A percentile compares a stretch with the other conserved stretches of the same genome.
Evolutionary conservation across 1,140 invertebrate genomes (phyloP).

Genomic region (Dreissena rostriformis): DNA sequence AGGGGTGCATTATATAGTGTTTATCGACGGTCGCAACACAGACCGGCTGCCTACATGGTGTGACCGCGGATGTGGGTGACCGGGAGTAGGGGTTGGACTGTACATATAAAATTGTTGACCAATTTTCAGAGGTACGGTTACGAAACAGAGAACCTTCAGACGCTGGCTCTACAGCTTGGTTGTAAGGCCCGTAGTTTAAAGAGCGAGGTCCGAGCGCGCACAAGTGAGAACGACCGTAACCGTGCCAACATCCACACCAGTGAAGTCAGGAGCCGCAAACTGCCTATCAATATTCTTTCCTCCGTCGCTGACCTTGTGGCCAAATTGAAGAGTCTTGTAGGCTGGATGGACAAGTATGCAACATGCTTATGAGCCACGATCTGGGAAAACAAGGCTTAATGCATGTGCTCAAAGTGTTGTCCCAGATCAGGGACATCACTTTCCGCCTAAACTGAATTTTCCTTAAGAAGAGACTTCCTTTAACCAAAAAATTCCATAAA

Average conservation of each 20-base stretch:
- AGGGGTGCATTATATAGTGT: too few species aligned
- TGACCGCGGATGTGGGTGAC: too few species aligned
- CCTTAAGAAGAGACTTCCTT: too few species aligned
- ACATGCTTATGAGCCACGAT: not conserved
- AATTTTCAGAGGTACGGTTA: slow-evolving; percentile 91
- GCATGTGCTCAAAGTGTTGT: too few species aligned
- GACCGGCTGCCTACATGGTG: too few species aligned
- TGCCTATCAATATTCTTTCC: slow-evolving; percentile 91
- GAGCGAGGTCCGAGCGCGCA: slow-evolving; percentile 81
- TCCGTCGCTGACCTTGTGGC: slow-evolving; percentile 92
- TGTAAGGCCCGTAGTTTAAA: slow-evolving; percentile 91
- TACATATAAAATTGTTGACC: too few species aligned
- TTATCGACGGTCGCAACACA: too few species aligned
- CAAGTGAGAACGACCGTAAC: slow-evolving; percentile 73
- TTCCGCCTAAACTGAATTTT: too few species aligned
- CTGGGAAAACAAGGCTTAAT: not conserved
- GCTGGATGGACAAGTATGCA: slow-evolving; percentile 90
- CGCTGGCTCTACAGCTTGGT: slow-evolving; percentile 91
- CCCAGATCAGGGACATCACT: too few species aligned
- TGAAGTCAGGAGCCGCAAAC: slow-evolving; percentile 68
- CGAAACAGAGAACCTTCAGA: slow-evolving; percentile 94
- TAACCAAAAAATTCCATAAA: too few species aligned
- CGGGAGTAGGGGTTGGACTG: too few species aligned
- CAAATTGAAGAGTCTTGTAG: slow-evolving; percentile 92
- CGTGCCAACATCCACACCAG: slow-evolving; percentile 62